These are phyloP conservation scores for Abscondita cerata DNA, from an alignment of 2,888 invertebrate species.

Conservation along the genomic window DNA sequence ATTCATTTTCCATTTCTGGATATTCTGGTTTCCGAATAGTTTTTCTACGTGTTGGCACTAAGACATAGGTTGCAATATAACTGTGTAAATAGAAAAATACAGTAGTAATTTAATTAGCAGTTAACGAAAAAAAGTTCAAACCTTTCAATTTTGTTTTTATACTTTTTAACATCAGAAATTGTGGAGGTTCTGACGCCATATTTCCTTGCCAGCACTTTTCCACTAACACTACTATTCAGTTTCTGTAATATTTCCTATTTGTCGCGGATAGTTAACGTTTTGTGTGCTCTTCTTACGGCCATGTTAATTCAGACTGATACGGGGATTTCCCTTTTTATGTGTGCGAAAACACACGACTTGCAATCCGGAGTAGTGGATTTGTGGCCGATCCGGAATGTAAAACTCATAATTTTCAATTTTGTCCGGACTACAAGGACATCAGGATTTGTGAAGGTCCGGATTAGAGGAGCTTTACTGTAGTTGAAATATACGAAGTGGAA, in stretches of 20 bases:
- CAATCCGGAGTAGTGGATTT: not conserved
- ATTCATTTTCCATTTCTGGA: conserved; percentile 23
- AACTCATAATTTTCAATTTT: not conserved
- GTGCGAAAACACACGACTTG: not conserved
- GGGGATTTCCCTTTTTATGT: not conserved
- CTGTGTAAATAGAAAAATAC: conserved; percentile 11
- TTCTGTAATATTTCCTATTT: conserved; percentile 21
- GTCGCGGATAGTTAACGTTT: conserved; percentile 15
- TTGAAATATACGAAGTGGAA: no score
- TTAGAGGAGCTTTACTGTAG: not conserved
- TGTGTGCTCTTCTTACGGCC: conserved; percentile 16
- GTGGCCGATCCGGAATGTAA: not conserved
- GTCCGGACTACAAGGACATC: not conserved
- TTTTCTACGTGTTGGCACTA: conserved; percentile 6
- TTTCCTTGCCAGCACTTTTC: conserved; percentile 11
- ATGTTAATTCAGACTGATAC: conserved; percentile 8
- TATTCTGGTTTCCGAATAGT: conserved; percentile 25
- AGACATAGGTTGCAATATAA: conserved; percentile 14
- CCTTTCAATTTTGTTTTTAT: conserved; percentile 16
- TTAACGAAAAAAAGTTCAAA: conserved; percentile 14
- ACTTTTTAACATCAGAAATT: conserved; percentile 26
- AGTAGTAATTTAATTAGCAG: conserved; percentile 5
- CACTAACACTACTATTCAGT: conserved; percentile 15
- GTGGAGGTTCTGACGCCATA: conserved; percentile 22
- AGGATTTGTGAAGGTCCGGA: not conserved